phyloP scores from a whole-genome alignment of 2,888 invertebrate species.

The Alloscopus bannaensis region DNA sequence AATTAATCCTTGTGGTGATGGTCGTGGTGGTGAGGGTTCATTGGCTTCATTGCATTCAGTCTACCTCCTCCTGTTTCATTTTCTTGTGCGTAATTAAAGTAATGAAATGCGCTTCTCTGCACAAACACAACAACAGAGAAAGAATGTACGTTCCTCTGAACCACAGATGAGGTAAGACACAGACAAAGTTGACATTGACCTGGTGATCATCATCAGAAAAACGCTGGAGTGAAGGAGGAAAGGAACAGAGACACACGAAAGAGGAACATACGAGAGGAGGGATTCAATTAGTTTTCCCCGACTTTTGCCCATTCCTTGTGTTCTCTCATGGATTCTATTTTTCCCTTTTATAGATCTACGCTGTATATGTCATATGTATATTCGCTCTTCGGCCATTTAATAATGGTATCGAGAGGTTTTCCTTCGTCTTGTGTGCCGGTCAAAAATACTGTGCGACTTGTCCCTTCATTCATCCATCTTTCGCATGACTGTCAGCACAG shows the following conservation, averaged over 20 bases:
- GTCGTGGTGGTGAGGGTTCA: constrained; percentile 24
- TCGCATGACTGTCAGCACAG: constrained; percentile 31
- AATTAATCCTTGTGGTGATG: constrained; percentile 39
- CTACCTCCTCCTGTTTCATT: constrained; percentile 43
- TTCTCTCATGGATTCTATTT: constrained; percentile 21
- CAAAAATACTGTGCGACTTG: too few relatives aligned
- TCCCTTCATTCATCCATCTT: constrained; percentile 34
- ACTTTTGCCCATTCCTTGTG: constrained; percentile 23
- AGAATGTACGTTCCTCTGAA: too few relatives aligned
- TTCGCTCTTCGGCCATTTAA: too few relatives aligned
- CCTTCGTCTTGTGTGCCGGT: too few relatives aligned
- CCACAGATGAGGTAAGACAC: background rate
- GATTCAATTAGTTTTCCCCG: constrained; percentile 51
- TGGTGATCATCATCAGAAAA: constrained; percentile 46
- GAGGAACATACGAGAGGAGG: constrained; percentile 55
- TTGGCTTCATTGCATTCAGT: constrained; percentile 32
- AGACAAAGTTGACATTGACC: constrained; percentile 48
- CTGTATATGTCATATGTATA: background rate
- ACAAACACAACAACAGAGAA: constrained; percentile 8
- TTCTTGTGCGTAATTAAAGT: constrained; percentile 42
- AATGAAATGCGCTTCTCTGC: constrained; percentile 49
- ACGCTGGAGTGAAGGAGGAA: too few relatives aligned
- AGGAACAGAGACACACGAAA: background rate
- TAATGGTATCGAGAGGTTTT: too few relatives aligned
- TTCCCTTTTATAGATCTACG: constrained; percentile 4